Percentiles rank a stretch among this genome's conserved stretches.
Conservation (phyloP, 1,140 invertebrate genomes). For the Lanistes nyassanus region DNA sequence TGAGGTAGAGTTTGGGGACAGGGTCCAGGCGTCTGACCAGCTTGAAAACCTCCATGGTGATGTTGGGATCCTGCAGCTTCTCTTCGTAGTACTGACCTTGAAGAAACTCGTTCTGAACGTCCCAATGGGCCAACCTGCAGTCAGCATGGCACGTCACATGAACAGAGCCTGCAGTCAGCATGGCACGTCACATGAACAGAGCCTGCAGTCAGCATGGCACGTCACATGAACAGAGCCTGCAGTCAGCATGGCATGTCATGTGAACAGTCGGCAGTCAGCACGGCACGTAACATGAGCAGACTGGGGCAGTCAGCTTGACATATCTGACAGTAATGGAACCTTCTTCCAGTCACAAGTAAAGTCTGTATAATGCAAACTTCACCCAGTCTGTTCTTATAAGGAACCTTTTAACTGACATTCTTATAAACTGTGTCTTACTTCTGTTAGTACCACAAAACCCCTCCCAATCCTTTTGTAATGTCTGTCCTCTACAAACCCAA, state of each 20-base stretch:
- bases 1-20: conserved; percentile 31
- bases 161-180: background rate
- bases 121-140: conserved; percentile 34
- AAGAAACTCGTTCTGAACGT: conserved; percentile 35
- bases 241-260: background rate
- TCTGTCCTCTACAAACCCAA: background rate
- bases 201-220: background rate
- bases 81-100: conserved; percentile 26
- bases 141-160: background rate
- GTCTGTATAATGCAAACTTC: too few relatives aligned
- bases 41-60: conserved; percentile 32
- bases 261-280: background rate
- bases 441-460: background rate
- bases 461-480: background rate
- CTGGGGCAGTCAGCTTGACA: too few relatives aligned
- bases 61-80: conserved; percentile 7
- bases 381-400: too few relatives aligned
- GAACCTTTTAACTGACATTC: too few relatives aligned
- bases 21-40: conserved; percentile 15
- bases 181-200: background rate
- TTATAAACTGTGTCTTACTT: background rate
- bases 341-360: too few relatives aligned
- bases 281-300: background rate
- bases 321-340: too few relatives aligned
- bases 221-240: background rate